Evolutionary conservation across 2,888 invertebrate genomes (phyloP), one percentile per base, ranked within the genome.

Genomic region (Pyrocoelia pectoralis): DNA sequence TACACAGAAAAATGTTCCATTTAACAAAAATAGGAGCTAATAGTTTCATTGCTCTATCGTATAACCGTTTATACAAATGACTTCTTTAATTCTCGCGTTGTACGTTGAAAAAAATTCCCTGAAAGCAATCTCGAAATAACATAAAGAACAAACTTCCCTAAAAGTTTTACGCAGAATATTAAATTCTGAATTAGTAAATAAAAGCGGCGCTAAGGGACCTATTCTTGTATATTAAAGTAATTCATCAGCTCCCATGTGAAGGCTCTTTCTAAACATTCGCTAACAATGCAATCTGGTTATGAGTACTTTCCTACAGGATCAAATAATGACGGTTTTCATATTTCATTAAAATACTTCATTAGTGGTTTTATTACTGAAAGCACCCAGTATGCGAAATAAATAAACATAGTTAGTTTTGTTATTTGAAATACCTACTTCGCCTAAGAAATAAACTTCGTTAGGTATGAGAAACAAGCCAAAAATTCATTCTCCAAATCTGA

Each of bases 1-100:
- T 70, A 69, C 66, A 56, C 57, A 40, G 54, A 52, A 53, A 56
- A 61, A 53, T 62, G 67, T 59, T 65, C 56, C 41, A 58, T 49
- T 66, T 59, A 56, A 56, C 56, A 3, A 6, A 56, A 48, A 15
- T 29, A 65, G 62, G 64, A 65, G 43, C 51, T 60, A 59, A 68
- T 62, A 61, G 61, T 52, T 56, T 57, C 56, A 57, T 59, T 57
- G 55, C 58, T 17, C 29, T 28, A 50, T 43, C 24, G 43, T 51
- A 41, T 13, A 6, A 33, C n/a, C 12, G 40, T 49, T 56, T 56
- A 56, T 50, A 29, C n/a, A 53, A 58, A 51, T 24, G 14, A 29
- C 38, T 19, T 15, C 15, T 17, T 57, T 50, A 38, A 57, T 48
- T 56, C 29, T 14, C 41, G n/a, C 14, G 17, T 17, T 50, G 19